phyloP scores from a whole-genome alignment of 1,140 invertebrate species.

The Drosophila leontia region DNA sequence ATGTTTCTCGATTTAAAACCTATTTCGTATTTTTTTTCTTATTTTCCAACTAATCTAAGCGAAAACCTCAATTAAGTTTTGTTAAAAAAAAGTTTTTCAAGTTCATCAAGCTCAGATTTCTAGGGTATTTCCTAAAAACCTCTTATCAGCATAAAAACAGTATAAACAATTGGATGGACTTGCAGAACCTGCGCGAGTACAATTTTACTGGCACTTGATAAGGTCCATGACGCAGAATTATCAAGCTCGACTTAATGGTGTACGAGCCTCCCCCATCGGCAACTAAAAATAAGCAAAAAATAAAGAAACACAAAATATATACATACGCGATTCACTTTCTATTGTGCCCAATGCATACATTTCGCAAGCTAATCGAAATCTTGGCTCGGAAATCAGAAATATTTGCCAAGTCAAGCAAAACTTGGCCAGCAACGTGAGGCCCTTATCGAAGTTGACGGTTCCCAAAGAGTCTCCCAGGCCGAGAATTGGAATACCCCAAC shows the following conservation, averaged over 20 bases:
- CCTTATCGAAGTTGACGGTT: not conserved
- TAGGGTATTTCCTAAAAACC: not conserved
- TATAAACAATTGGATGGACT: slow-evolving; percentile 17
- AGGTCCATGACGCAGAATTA: slow-evolving; percentile 3
- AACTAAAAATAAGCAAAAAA: slow-evolving; percentile 23
- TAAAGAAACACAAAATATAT: slow-evolving; percentile 19
- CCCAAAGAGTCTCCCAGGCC: not conserved
- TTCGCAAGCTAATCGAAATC: slow-evolving; percentile 36
- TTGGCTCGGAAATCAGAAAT: slow-evolving; percentile 28
- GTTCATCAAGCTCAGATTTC: not conserved
- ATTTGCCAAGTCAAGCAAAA: slow-evolving; percentile 27
- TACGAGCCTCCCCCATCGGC: slow-evolving; percentile 3
- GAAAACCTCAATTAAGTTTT: not conserved
- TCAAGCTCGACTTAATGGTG: slow-evolving; percentile 14
- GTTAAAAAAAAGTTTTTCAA: not conserved
- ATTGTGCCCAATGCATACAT: slow-evolving; percentile 52
- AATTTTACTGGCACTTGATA: slow-evolving; percentile 28
- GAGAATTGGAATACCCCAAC: slow-evolving; percentile 3
- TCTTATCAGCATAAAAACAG: slow-evolving; percentile 12
- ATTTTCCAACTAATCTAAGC: not conserved
- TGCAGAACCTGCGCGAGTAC: slow-evolving; percentile 14
- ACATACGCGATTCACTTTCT: slow-evolving; percentile 45
- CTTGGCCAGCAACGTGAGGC: slow-evolving; percentile 10
- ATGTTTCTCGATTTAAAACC: too few species aligned
- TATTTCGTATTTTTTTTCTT: too few species aligned